Percentiles rank a stretch among this genome's conserved stretches.
Evolutionary conservation across 2,888 invertebrate genomes (phyloP).

Genomic region (Cheilosia variabilis): DNA sequence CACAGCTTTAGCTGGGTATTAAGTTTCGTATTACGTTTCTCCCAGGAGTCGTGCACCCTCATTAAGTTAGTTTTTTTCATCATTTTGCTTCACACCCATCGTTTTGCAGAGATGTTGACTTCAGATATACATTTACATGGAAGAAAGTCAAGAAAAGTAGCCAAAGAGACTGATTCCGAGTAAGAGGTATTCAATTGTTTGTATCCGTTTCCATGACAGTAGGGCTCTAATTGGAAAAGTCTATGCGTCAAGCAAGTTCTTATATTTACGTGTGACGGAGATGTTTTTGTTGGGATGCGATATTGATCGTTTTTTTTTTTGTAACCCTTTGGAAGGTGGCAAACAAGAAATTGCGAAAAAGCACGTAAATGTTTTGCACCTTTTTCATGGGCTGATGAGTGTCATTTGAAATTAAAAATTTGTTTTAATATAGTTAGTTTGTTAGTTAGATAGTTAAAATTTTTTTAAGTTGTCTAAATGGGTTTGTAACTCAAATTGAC

Average conservation of each 20-base stretch:
- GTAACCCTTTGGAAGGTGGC: no score
- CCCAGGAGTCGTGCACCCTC: not conserved
- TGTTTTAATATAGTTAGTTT: no score
- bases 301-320: no score
- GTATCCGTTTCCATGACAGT: not conserved
- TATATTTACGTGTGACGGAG: no score
- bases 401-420: no score
- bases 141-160: not conserved
- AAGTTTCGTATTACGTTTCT: slow-evolving; percentile 15
- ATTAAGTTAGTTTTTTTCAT: not conserved
- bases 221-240: not conserved
- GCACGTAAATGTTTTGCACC: no score
- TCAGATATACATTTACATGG: not conserved
- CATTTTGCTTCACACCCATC: not conserved
- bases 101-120: not conserved
- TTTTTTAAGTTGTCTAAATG: no score
- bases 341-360: no score
- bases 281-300: no score
- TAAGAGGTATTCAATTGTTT: not conserved
- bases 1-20: slow-evolving; percentile 14
- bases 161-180: not conserved
- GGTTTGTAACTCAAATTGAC: no score
- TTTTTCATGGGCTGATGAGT: no score
- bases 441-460: no score
- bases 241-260: not conserved